Evolutionary conservation across 2,888 invertebrate genomes (phyloP).

Genomic region (Ormyrus labotus): DNA sequence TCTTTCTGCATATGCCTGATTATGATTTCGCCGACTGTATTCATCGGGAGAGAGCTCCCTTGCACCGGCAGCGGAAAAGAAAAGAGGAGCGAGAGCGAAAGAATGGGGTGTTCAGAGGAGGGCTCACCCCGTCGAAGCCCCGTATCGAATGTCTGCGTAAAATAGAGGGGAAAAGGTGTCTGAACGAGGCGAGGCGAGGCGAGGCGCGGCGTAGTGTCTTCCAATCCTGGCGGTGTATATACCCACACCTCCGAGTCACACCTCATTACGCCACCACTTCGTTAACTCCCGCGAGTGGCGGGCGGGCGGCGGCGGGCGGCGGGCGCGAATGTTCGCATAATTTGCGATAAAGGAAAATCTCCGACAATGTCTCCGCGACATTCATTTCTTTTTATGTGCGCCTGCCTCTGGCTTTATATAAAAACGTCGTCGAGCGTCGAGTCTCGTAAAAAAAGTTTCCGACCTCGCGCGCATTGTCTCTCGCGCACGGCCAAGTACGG

Average conservation of each 20-base stretch:
- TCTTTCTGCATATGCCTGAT: slow-evolving; percentile 7
- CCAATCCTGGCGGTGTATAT: not conserved
- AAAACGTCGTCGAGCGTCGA: slow-evolving; percentile 6
- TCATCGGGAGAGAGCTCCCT: not conserved
- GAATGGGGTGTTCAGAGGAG: not conserved
- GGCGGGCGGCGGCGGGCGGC: too few relatives aligned
- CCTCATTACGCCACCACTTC: slow-evolving; percentile 26
- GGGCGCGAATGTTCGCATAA: slow-evolving; percentile 23
- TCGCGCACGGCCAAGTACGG: not conserved
- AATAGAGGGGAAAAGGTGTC: not conserved
- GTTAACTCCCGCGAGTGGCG: slow-evolving; percentile 9
- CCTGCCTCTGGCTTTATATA: slow-evolving; percentile 21
- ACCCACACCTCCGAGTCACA: slow-evolving; percentile 20
- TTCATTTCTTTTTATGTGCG: slow-evolving; percentile 19
- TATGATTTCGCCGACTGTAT: slow-evolving; percentile 5
- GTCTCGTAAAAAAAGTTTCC: slow-evolving; percentile 20
- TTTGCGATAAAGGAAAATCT: slow-evolving; percentile 26
- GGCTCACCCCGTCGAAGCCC: slow-evolving; percentile 18
- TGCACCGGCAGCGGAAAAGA: not conserved
- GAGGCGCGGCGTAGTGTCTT: not conserved
- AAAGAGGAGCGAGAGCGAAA: not conserved
- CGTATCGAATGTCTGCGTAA: slow-evolving; percentile 15
- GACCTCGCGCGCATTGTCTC: slow-evolving; percentile 10
- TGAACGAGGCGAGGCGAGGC: not conserved
- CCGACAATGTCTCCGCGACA: slow-evolving; percentile 18